A percentile compares a stretch with the other conserved stretches of the same genome.
Conservation (phyloP, 2,888 invertebrate species). For the Orthosia incerta region DNA sequence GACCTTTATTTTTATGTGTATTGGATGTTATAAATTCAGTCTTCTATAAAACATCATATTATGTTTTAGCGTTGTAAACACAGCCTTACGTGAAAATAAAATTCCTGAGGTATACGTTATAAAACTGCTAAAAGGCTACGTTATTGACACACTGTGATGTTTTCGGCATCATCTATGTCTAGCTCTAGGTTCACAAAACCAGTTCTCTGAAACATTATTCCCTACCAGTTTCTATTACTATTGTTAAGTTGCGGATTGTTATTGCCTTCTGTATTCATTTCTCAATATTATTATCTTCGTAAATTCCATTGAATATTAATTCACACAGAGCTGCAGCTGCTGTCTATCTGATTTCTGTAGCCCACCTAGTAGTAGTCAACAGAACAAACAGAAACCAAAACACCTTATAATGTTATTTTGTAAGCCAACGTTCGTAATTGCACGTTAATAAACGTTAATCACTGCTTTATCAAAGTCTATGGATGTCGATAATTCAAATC, state of each 20-base stretch:
- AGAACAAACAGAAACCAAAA: slow-evolving; percentile 5
- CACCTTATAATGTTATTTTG: slow-evolving; percentile 11
- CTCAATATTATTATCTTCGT: slow-evolving; percentile 19
- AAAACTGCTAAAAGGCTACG: too few species aligned
- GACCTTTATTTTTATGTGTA: too few species aligned
- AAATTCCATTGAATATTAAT: slow-evolving; percentile 25
- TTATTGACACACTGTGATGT: neutral
- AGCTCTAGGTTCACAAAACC: neutral
- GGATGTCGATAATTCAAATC: neutral
- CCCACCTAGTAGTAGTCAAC: neutral
- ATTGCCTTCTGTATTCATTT: neutral
- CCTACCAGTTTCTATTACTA: too few species aligned
- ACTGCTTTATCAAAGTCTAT: neutral
- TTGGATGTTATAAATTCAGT: too few species aligned
- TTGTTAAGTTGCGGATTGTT: too few species aligned
- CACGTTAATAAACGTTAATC: slow-evolving; percentile 13
- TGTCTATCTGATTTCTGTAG: slow-evolving; percentile 32
- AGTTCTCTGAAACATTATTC: neutral
- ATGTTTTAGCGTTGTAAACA: too few species aligned
- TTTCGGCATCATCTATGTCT: slow-evolving; percentile 1
- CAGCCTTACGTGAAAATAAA: too few species aligned
- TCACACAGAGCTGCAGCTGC: slow-evolving; percentile 28
- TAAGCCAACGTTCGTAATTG: neutral
- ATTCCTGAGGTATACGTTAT: too few species aligned
- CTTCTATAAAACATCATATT: too few species aligned